Conservation (phyloP, 2,797 vertebrate genomes). For the Enteromius mattozi region DNA sequence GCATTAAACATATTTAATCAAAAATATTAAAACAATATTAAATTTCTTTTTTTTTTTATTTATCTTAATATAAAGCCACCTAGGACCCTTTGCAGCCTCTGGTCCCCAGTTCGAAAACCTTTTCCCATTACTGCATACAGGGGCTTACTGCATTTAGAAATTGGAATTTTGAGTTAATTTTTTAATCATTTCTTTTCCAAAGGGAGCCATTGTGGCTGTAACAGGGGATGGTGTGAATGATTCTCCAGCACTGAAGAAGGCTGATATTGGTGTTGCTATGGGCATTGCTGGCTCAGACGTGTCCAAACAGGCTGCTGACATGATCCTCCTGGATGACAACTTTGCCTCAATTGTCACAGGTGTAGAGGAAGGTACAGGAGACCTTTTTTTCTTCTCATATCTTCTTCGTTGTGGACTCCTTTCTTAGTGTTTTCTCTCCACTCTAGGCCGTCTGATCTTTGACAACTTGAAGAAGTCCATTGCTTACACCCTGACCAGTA, state of each 20-base stretch:
- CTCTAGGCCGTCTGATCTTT: slow-evolving; percentile 86
- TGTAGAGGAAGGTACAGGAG: slow-evolving; percentile 83
- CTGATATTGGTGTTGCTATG: slow-evolving; percentile 90
- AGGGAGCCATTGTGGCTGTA: slow-evolving; percentile 89
- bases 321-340: slow-evolving; percentile 89
- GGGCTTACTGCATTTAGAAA: not conserved
- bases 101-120: not conserved
- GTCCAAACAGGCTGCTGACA: slow-evolving; percentile 89
- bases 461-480: slow-evolving; percentile 92
- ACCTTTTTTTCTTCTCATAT: not conserved
- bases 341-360: slow-evolving; percentile 90
- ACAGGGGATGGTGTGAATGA: slow-evolving; percentile 90
- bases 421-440: slow-evolving; percentile 11
- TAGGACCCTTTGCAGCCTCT: not conserved
- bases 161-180: not conserved
- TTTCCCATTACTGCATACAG: too few relatives aligned
- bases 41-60: too few relatives aligned
- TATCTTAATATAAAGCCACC: not conserved
- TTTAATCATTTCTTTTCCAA: not conserved
- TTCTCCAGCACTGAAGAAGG: slow-evolving; percentile 88
- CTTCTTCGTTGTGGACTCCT: not conserved
- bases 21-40: too few relatives aligned
- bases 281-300: slow-evolving; percentile 89
- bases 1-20: not conserved
- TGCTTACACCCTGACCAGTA: slow-evolving; percentile 89